Evolutionary conservation across 2,113 vertebrate genomes (phyloP).

Genomic region (Mungos mungo): DNA sequence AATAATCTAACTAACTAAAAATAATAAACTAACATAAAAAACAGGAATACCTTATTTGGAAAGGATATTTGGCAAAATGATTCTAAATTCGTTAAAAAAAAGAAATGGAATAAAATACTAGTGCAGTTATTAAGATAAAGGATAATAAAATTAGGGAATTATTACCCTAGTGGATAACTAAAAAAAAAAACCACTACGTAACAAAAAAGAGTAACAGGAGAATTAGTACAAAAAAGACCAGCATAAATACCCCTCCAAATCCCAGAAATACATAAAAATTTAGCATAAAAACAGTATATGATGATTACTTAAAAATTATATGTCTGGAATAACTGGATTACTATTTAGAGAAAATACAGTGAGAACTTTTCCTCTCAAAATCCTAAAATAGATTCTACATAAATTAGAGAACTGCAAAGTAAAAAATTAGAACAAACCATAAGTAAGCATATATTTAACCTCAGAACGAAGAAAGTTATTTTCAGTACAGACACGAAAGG

Average conservation of each 20-base stretch:
- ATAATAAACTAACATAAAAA: background rate
- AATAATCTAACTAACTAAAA: too few species aligned
- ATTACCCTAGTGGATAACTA: background rate
- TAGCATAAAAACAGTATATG: background rate
- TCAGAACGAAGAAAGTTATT: background rate
- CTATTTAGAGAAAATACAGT: background rate
- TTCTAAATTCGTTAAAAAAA: conserved; percentile 14
- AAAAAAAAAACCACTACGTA: background rate
- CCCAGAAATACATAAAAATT: background rate
- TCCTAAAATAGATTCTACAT: background rate
- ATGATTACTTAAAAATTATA: background rate
- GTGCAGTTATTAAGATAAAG: background rate
- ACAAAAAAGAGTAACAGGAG: background rate
- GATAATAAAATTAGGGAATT: background rate
- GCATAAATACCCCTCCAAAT: background rate
- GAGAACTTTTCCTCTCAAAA: background rate
- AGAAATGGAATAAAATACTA: background rate
- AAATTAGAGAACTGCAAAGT: background rate
- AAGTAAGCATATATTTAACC: background rate
- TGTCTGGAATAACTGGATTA: background rate
- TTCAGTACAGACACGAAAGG: background rate
- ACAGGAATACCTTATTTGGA: background rate
- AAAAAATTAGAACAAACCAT: background rate
- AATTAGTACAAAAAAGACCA: background rate
- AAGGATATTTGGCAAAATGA: background rate